Conservation (phyloP, 2,888 invertebrate species). For the Ochropacha duplaris region DNA sequence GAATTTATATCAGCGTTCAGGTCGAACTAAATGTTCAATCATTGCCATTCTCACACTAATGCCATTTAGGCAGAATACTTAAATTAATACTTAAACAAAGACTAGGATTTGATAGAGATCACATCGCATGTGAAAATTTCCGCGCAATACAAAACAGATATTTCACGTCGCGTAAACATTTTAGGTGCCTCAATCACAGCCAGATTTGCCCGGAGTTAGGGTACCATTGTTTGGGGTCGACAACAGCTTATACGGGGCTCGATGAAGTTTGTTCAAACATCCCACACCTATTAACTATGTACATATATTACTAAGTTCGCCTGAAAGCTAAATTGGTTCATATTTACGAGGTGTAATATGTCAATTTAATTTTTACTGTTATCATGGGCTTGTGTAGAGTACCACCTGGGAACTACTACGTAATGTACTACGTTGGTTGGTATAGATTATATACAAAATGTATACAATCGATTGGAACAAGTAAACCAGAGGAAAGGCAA, state of each 20-base stretch:
- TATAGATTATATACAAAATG: background rate
- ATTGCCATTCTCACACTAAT: too few species aligned
- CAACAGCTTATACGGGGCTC: slow-evolving; percentile 6
- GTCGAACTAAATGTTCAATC: too few species aligned
- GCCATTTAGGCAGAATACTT: too few species aligned
- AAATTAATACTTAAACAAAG: too few species aligned
- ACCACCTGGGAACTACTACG: too few species aligned
- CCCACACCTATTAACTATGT: slow-evolving; percentile 3
- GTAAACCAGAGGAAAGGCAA: too few species aligned
- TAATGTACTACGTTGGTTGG: background rate
- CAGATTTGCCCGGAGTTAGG: background rate
- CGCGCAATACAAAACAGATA: too few species aligned
- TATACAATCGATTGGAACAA: too few species aligned
- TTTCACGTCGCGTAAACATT: background rate
- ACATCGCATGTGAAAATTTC: too few species aligned
- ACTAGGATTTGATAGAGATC: too few species aligned
- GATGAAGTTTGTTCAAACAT: slow-evolving; percentile 12
- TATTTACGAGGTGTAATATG: background rate
- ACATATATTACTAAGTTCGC: background rate
- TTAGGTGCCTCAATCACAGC: background rate
- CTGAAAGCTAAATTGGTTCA: background rate
- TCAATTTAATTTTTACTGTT: background rate
- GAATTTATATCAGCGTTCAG: too few species aligned
- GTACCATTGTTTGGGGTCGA: slow-evolving; percentile 5
- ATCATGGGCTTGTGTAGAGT: background rate